Base-by-base conservation (phyloP, 2,113 vertebrate genomes). In the Microcebus lehilahytsara region DNA sequence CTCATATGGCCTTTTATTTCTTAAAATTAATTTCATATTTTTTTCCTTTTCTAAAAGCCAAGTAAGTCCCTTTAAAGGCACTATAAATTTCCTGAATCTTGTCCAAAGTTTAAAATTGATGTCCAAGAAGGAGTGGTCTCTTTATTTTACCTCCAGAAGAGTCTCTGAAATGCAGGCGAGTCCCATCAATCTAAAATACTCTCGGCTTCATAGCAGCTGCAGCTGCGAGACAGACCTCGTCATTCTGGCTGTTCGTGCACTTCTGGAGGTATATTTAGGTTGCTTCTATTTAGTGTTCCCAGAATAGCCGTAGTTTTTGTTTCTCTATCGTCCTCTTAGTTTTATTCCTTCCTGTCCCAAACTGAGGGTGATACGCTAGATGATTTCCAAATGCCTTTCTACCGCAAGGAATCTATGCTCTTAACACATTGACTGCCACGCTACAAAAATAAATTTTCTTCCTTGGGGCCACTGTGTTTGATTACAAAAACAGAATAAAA, bases 191-290 rank as follows among this genome's bases (percentile, higher is more conserved):
- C 88, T 66, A 2, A 34, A n/a, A 30, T 46, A 3, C 58, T 72
- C 37, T 25, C 2, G 0, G 79, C 40, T 85, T 85, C 23, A 0
- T 4, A 53, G 49, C 74, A 77, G 92, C 84, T 42, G 85, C 93
- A 74, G 93, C 95, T 95, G 81, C 0, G 1, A 80, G 51, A 81
- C 6, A 11, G 92, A n/a, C 53, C 67, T 60, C 9, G 2, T 71
- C 78, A 9, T 40, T 56, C 19, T 2, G 67, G 89, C 96, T 66
- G 3, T 27, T 40, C 58, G 46, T 71, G 91, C 81, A 30, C 53
- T 92, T 81, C 95, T 49, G 49, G 84, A 25, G 91, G 93, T 95
- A 95, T 97, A 91, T 97, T 97, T 93, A 94, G 88, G 81, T 62
- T 67, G 66, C 51, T 93, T 72, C 88, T 83, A 64, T 91, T 91